These are phyloP conservation scores for Semotilus atromaculatus DNA, from an alignment of 2,797 vertebrate genomes.

Conservation along the genomic window DNA sequence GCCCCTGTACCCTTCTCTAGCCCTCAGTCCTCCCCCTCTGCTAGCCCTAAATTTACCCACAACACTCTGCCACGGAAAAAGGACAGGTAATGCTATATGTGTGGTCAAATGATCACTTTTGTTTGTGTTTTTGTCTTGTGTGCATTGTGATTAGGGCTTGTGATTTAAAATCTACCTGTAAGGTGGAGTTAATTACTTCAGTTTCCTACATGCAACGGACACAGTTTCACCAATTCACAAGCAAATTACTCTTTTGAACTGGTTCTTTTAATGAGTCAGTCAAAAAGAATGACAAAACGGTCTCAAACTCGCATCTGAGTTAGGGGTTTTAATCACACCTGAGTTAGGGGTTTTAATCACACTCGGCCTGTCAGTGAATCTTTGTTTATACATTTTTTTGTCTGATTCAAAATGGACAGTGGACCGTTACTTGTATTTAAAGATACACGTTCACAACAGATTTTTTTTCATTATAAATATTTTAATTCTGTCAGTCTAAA, in stretches of 20 bases:
- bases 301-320: not conserved
- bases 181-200: not conserved
- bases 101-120: conserved; percentile 54
- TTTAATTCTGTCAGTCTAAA: not conserved
- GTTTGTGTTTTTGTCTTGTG: conserved; percentile 34
- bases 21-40: conserved; percentile 85
- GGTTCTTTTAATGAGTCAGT: not conserved
- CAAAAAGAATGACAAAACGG: not conserved
- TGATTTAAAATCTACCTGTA: not conserved
- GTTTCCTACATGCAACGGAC: not conserved
- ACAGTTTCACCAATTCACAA: not conserved
- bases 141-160: conserved; percentile 4
- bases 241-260: not conserved
- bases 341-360: not conserved
- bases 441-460: not conserved
- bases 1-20: conserved; percentile 63
- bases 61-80: conserved; percentile 87
- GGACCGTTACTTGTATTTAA: not conserved
- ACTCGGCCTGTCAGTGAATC: not conserved
- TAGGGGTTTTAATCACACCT: not conserved
- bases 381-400: not conserved
- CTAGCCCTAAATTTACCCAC: conserved; percentile 88
- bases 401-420: not conserved
- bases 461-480: not conserved
- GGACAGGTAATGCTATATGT: conserved; percentile 85